Conservation (phyloP, 2,888 invertebrate species). For the Callyntrura guangdongensis region DNA sequence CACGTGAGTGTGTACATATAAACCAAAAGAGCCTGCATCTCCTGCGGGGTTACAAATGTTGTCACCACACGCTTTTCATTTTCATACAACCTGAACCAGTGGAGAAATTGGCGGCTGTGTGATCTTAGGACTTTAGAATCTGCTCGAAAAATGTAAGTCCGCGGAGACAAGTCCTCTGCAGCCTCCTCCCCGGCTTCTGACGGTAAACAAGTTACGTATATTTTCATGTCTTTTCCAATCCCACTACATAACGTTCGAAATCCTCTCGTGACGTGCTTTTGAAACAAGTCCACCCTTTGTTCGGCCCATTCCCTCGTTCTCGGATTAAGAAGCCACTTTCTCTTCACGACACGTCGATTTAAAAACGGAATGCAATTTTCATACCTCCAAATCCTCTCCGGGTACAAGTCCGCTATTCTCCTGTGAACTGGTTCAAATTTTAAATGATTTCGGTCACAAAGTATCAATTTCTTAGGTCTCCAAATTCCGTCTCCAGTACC, state of each 20-base stretch:
- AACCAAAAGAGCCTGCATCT: slow-evolving; percentile 54
- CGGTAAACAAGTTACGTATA: slow-evolving; percentile 15
- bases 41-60: slow-evolving; percentile 31
- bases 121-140: background rate
- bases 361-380: slow-evolving; percentile 45
- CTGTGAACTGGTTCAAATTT: background rate
- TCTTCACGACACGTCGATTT: slow-evolving; percentile 27
- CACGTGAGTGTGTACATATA: slow-evolving; percentile 61
- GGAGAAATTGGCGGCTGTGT: slow-evolving; percentile 13
- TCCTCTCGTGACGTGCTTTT: slow-evolving; percentile 34
- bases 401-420: background rate
- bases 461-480: too few species aligned
- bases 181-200: background rate
- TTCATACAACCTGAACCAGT: background rate
- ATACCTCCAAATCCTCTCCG: slow-evolving; percentile 43
- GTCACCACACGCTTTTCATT: slow-evolving; percentile 4
- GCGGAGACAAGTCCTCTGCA: background rate
- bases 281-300: background rate
- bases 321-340: slow-evolving; percentile 60
- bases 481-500: background rate
- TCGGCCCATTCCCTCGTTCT: slow-evolving; percentile 48
- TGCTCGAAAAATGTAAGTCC: slow-evolving; percentile 16
- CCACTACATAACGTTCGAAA: slow-evolving; percentile 42
- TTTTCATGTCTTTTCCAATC: slow-evolving; percentile 36
- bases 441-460: background rate